These are phyloP conservation scores for Aleiodes sp. DNA, from an alignment of 1,140 invertebrate species.

Conservation along the genomic window DNA sequence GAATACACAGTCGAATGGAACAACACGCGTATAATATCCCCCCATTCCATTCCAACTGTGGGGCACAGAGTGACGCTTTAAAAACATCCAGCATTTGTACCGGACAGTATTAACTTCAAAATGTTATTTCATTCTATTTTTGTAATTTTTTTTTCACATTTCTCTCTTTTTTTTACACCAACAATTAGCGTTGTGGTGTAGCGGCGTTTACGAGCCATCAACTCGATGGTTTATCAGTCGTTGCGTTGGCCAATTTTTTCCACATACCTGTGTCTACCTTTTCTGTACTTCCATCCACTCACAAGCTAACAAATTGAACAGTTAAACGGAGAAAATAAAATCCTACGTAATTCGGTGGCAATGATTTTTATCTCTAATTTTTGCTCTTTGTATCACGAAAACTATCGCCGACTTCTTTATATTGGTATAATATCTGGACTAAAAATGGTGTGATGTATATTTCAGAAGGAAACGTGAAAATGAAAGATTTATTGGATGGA, in stretches of 20 bases:
- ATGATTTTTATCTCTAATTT: no score
- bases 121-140: neutral
- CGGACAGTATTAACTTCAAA: slow-evolving; percentile 25
- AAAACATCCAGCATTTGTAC: slow-evolving; percentile 2
- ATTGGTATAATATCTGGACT: no score
- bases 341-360: neutral
- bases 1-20: neutral
- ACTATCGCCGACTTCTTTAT: no score
- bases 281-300: neutral
- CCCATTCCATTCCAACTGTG: neutral
- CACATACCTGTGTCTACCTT: slow-evolving; percentile 6
- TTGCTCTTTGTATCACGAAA: no score
- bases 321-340: slow-evolving; percentile 2
- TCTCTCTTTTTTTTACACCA: slow-evolving; percentile 23
- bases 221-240: slow-evolving; percentile 41
- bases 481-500: no score
- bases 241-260: slow-evolving; percentile 23
- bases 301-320: slow-evolving; percentile 21
- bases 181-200: slow-evolving; percentile 36
- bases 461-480: no score
- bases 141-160: neutral
- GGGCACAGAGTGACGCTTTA: slow-evolving; percentile 5
- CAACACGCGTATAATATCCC: no score
- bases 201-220: slow-evolving; percentile 41
- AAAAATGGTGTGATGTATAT: no score